Percentiles rank a stretch among this genome's conserved stretches.
These are phyloP conservation scores for Drusus annulatus DNA, from an alignment of 1,140 invertebrate genomes.

Conservation along the genomic window DNA sequence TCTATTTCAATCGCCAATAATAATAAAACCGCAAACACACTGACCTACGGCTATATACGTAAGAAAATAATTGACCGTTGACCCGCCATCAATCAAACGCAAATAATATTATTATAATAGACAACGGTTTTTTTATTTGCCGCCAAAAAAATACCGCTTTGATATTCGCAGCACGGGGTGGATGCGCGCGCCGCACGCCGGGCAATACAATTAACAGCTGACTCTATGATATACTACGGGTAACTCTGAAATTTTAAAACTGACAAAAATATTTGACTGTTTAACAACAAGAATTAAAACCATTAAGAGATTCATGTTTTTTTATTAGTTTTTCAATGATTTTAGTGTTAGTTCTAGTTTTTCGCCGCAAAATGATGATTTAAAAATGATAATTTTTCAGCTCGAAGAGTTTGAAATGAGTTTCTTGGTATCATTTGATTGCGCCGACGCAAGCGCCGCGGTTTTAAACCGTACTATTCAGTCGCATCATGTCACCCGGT, in stretches of 20 bases:
- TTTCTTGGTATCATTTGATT: too few species aligned
- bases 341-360: too few species aligned
- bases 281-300: too few species aligned
- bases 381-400: too few species aligned
- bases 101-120: conserved; percentile 6
- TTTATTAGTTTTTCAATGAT: too few species aligned
- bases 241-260: too few species aligned
- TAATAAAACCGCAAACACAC: conserved; percentile 8
- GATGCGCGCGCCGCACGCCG: conserved; percentile 26
- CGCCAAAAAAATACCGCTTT: conserved; percentile 17
- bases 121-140: conserved; percentile 20
- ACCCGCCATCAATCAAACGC: conserved; percentile 23
- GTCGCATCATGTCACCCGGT: conserved; percentile 69
- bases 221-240: too few species aligned
- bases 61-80: neutral
- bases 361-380: too few species aligned
- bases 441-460: conserved; percentile 61
- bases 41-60: neutral
- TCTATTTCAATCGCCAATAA: neutral
- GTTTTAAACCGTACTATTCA: conserved; percentile 65
- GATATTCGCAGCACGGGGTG: neutral
- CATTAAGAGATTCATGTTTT: too few species aligned
- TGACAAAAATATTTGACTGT: too few species aligned
- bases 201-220: neutral
- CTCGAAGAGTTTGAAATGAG: too few species aligned